Conservation (phyloP, 2,888 invertebrate species). For the Elysia crispata region DNA sequence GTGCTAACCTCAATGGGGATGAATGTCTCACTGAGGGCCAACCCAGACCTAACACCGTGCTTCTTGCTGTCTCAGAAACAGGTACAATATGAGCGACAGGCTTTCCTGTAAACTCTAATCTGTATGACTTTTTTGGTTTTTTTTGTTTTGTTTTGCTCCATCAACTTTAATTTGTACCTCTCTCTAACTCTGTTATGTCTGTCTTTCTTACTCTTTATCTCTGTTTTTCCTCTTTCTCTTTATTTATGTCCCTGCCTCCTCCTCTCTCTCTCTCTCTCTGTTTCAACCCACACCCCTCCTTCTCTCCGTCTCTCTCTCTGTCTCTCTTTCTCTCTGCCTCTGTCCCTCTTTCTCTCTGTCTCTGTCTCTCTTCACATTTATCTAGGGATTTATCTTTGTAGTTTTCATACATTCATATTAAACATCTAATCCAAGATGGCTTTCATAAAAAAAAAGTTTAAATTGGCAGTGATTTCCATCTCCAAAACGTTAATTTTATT, state of each 20-base stretch:
- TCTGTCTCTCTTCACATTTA: too few relatives aligned
- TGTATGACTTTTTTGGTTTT: slow-evolving; percentile 9
- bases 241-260: neutral
- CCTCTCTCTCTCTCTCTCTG: neutral
- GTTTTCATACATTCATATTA: too few relatives aligned
- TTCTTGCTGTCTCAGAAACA: slow-evolving; percentile 58
- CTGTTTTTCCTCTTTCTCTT: neutral
- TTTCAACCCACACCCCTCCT: neutral
- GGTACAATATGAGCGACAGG: slow-evolving; percentile 21
- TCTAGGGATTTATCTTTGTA: neutral
- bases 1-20: slow-evolving; percentile 66
- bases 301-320: neutral
- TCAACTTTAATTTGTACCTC: neutral
- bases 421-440: too few relatives aligned
- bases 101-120: neutral
- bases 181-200: too few relatives aligned
- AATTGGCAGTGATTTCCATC: too few relatives aligned
- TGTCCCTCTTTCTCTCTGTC: neutral
- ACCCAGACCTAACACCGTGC: slow-evolving; percentile 68
- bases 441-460: too few relatives aligned
- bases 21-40: slow-evolving; percentile 58
- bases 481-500: too few relatives aligned
- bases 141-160: neutral
- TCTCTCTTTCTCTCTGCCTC: neutral
- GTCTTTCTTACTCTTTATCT: neutral